Percentiles rank a stretch among this genome's conserved stretches.
Evolutionary conservation across 2,113 vertebrate genomes (phyloP).

Genomic region (Pyxicephalus adspersus): DNA sequence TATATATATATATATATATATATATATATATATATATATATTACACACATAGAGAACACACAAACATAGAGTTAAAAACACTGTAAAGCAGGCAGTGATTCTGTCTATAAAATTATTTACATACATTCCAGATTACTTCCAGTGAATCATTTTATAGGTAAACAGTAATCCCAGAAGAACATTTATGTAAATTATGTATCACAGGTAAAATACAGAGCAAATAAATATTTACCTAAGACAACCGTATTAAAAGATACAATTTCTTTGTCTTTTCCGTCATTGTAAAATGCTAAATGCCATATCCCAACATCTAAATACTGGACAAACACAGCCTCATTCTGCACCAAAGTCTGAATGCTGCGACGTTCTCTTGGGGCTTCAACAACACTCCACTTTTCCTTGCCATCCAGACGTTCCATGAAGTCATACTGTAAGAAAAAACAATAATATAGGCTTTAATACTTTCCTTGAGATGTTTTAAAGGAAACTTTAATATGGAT

Average conservation of each 20-base stretch:
- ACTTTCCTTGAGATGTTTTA: too few relatives aligned
- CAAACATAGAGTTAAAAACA: too few relatives aligned
- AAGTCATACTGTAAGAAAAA: conserved; percentile 86
- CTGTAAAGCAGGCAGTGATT: too few relatives aligned
- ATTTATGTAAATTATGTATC: too few relatives aligned
- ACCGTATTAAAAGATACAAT: conserved; percentile 92
- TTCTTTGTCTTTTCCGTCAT: conserved; percentile 95
- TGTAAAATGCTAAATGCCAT: conserved; percentile 98
- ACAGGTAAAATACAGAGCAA: neutral
- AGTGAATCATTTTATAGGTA: too few relatives aligned
- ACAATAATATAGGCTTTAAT: neutral
- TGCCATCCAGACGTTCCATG: conserved; percentile 97
- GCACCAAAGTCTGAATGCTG: conserved; percentile 95
- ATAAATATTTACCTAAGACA: conserved; percentile 81
- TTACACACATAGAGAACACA: too few relatives aligned
- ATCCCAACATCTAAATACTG: conserved; percentile 93
- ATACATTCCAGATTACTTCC: too few relatives aligned
- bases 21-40: too few relatives aligned
- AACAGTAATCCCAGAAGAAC: too few relatives aligned
- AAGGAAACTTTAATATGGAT: neutral
- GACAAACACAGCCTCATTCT: conserved; percentile 96
- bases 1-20: too few relatives aligned
- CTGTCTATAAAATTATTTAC: too few relatives aligned
- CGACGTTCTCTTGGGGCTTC: conserved; percentile 91
- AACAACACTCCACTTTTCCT: conserved; percentile 98